Percentiles rank a stretch among this genome's conserved stretches.
Conservation (phyloP, 2,888 invertebrate species). For the Agrilus mali region DNA sequence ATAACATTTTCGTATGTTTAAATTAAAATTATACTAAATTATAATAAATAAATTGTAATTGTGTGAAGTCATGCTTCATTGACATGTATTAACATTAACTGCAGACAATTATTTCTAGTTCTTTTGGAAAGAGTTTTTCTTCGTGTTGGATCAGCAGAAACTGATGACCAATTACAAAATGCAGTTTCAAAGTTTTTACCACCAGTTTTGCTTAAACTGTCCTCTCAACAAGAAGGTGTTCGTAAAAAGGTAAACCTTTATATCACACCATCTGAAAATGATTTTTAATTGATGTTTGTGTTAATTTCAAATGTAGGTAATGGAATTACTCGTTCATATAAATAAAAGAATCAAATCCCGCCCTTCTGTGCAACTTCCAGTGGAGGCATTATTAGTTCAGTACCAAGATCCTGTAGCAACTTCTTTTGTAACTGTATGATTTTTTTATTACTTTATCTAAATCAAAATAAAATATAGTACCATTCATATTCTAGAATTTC, state of each 20-base stretch:
- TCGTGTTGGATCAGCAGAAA: constrained; percentile 76
- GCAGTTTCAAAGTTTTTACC: constrained; percentile 72
- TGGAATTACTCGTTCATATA: constrained; percentile 84
- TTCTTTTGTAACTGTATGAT: constrained; percentile 60
- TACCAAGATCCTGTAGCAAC: constrained; percentile 67
- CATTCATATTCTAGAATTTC: constrained; percentile 59
- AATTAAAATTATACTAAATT: background rate
- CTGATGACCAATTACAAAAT: constrained; percentile 77
- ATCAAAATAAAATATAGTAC: background rate
- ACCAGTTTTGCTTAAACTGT: constrained; percentile 81
- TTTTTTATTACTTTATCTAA: constrained; percentile 2
- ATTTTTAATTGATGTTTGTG: background rate
- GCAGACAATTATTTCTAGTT: constrained; percentile 42
- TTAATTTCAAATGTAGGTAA: constrained; percentile 46
- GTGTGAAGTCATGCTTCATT: background rate
- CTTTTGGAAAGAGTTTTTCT: constrained; percentile 81
- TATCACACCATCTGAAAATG: background rate
- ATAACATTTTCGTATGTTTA: background rate
- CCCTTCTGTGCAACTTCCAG: constrained; percentile 71
- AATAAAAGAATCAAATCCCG: constrained; percentile 82
- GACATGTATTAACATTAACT: constrained; percentile 9
- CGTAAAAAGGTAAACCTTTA: constrained; percentile 33
- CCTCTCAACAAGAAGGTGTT: constrained; percentile 77
- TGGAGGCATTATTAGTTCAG: constrained; percentile 67
- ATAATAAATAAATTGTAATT: background rate